These are phyloP conservation scores for Tenthredo amoena DNA, from an alignment of 2,888 invertebrate species.

Conservation along the genomic window DNA sequence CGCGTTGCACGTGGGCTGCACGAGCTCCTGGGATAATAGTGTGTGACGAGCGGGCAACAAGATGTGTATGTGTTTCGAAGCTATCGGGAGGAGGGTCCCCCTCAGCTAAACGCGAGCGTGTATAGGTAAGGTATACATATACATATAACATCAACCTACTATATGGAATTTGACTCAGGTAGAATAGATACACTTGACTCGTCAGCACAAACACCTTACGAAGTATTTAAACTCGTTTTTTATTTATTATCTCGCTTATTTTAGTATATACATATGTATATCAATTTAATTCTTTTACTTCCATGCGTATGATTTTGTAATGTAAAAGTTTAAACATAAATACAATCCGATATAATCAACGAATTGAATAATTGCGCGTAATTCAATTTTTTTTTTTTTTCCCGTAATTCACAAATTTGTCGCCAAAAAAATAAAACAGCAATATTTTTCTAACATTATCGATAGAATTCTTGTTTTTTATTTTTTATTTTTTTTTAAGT, in stretches of 20 bases:
- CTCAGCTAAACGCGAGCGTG: neutral
- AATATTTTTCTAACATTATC: neutral
- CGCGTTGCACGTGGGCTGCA: conserved; percentile 39
- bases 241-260: neutral
- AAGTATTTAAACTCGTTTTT: neutral
- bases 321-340: neutral
- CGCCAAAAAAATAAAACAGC: neutral
- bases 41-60: conserved; percentile 8
- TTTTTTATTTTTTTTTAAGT: neutral
- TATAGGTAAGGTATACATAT: neutral
- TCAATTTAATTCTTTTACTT: neutral
- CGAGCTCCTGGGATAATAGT: conserved; percentile 16
- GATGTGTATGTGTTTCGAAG: neutral
- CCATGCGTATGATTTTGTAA: neutral
- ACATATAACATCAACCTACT: conserved; percentile 2
- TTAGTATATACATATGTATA: neutral
- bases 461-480: neutral
- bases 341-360: no score
- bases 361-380: no score
- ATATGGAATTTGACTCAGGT: conserved; percentile 25
- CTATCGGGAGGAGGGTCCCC: neutral
- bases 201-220: conserved; percentile 12
- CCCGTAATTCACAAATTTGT: neutral
- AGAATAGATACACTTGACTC: conserved; percentile 22
- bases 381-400: neutral